Percentiles rank a stretch among this genome's conserved stretches.
Conservation (phyloP, 2,113 vertebrate species). For the Esox niger region DNA sequence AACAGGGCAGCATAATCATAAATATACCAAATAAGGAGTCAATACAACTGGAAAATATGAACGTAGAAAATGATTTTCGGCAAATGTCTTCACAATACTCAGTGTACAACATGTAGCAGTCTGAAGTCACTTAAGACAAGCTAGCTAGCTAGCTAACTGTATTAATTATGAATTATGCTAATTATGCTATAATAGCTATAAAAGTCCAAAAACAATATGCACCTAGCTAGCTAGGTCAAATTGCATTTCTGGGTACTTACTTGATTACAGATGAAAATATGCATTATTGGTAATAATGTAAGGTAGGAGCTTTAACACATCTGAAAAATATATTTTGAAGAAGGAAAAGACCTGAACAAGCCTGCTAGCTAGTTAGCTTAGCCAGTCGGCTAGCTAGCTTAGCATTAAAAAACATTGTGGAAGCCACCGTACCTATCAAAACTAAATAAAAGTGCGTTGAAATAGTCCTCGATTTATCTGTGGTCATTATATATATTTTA, state of each 20-base stretch:
- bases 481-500: slow-evolving; percentile 20
- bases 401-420: slow-evolving; percentile 41
- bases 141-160: background rate
- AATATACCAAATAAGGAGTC: background rate
- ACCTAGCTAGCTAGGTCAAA: too few relatives aligned
- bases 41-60: background rate
- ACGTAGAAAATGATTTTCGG: background rate
- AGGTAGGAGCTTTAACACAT: background rate
- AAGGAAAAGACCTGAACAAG: slow-evolving; percentile 8
- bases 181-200: too few relatives aligned
- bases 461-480: background rate
- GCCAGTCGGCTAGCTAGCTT: slow-evolving; percentile 42
- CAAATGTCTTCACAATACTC: background rate
- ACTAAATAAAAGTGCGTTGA: background rate
- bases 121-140: background rate
- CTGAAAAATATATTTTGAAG: background rate
- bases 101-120: background rate
- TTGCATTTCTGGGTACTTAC: slow-evolving; percentile 10
- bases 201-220: background rate
- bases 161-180: too few relatives aligned
- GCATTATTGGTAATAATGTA: background rate
- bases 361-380: slow-evolving; percentile 50
- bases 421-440: background rate
- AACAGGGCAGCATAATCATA: background rate
- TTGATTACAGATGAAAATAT: slow-evolving; percentile 19